Conservation (phyloP, 37 sponge, comb jelly and placozoan genomes). For the Axinella damicornis region DNA sequence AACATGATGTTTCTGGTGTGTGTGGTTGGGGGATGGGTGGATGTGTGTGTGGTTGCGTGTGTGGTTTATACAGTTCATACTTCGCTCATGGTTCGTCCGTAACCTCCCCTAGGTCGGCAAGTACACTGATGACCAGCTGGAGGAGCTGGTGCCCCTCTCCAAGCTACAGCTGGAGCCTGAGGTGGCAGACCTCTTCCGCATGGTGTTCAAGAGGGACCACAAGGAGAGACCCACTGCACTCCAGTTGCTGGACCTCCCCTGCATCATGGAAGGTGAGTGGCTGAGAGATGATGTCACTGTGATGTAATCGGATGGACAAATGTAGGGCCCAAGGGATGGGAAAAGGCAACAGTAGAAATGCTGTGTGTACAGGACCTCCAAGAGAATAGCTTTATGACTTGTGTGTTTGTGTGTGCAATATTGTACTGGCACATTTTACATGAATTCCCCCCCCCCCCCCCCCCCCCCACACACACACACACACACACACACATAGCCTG, state of each 20-base stretch:
- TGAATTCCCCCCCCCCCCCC: not conserved
- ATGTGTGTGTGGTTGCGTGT: too few species aligned
- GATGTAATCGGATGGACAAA: not conserved
- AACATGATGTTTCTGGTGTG: not conserved
- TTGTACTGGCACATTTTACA: too few species aligned
- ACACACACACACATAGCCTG: slow-evolving; percentile 9
- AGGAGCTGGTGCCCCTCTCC: slow-evolving; percentile 32
- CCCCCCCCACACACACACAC: not conserved
- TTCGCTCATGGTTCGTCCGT: too few species aligned
- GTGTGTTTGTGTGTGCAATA: too few species aligned
- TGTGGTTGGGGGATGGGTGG: not conserved
- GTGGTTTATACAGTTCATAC: too few species aligned
- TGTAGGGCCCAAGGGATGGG: too few species aligned
- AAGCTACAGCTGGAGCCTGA: not conserved
- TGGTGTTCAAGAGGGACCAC: slow-evolving; percentile 11
- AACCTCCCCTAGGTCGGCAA: slow-evolving; percentile 25
- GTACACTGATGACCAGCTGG: slow-evolving; percentile 33
- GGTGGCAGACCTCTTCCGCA: slow-evolving; percentile 14
- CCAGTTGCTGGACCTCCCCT: slow-evolving; percentile 6
- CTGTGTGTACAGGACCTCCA: not conserved
- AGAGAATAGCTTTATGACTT: too few species aligned
- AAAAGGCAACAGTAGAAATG: too few species aligned
- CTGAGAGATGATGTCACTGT: not conserved
- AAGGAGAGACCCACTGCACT: slow-evolving; percentile 29
- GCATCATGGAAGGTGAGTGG: not conserved